A percentile compares a stretch with the other conserved stretches of the same genome.
These are phyloP conservation scores for Diadophis punctatus DNA, from an alignment of 2,113 vertebrate species.

Conservation along the genomic window DNA sequence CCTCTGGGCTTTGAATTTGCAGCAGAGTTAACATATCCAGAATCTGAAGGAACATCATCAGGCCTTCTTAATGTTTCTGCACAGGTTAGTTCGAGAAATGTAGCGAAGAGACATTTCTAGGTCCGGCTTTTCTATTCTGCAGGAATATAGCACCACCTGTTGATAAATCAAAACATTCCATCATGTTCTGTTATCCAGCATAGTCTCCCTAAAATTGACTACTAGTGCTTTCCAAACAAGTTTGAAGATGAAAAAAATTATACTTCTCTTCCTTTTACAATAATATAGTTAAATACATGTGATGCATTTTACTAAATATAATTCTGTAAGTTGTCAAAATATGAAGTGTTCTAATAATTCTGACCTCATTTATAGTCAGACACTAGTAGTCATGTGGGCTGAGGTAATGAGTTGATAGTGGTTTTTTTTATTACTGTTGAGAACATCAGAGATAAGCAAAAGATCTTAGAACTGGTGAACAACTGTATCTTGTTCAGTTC, in stretches of 20 bases:
- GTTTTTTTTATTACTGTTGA: neutral
- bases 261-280: neutral
- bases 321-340: neutral
- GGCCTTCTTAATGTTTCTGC: slow-evolving; percentile 92
- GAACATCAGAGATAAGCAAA: neutral
- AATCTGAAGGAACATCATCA: slow-evolving; percentile 93
- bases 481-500: neutral
- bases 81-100: slow-evolving; percentile 73
- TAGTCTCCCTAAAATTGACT: slow-evolving; percentile 1
- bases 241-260: neutral
- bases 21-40: slow-evolving; percentile 90
- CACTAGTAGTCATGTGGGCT: neutral
- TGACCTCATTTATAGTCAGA: neutral
- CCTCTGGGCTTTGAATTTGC: slow-evolving; percentile 95
- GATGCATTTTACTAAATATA: neutral
- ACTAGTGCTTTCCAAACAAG: slow-evolving; percentile 17
- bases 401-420: neutral
- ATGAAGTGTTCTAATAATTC: neutral
- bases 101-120: neutral
- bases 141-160: neutral
- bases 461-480: neutral
- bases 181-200: neutral
- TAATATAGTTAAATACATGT: neutral
- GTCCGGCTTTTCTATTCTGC: neutral
- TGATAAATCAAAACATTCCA: neutral